Evolutionary conservation across 1,140 invertebrate species (phyloP).

Genomic region (Samia ricini): DNA sequence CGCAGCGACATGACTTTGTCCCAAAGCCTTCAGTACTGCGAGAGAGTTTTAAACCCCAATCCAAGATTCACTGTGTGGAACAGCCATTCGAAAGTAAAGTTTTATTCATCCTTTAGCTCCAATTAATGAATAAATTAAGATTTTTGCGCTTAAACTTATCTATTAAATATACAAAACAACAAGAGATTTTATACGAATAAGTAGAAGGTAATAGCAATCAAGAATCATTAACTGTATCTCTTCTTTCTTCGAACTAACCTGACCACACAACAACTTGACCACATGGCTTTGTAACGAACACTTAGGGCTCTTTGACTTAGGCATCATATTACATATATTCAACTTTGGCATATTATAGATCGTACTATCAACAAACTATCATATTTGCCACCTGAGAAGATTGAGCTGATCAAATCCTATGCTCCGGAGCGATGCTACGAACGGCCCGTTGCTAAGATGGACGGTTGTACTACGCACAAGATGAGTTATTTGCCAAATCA

Average conservation of each 20-base stretch:
- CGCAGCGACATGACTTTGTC: slow-evolving; percentile 85
- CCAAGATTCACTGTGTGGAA: slow-evolving; percentile 74
- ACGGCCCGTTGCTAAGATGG: slow-evolving; percentile 60
- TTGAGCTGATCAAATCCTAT: slow-evolving; percentile 54
- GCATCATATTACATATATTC: too few relatives aligned
- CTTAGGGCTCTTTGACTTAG: too few relatives aligned
- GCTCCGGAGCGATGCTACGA: slow-evolving; percentile 63
- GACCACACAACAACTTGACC: too few relatives aligned
- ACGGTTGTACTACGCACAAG: slow-evolving; percentile 77
- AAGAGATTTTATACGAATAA: too few relatives aligned
- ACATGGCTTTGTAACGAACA: too few relatives aligned
- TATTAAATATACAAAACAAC: too few relatives aligned
- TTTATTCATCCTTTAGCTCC: neutral
- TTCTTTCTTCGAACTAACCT: too few relatives aligned
- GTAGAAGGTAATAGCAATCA: too few relatives aligned
- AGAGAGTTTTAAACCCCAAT: slow-evolving; percentile 75
- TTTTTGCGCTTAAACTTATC: too few relatives aligned
- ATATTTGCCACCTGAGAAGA: slow-evolving; percentile 76
- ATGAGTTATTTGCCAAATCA: slow-evolving; percentile 79
- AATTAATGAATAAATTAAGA: too few relatives aligned
- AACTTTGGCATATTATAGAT: slow-evolving; percentile 48
- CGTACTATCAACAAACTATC: slow-evolving; percentile 78
- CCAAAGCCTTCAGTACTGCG: slow-evolving; percentile 79
- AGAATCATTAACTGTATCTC: too few relatives aligned
- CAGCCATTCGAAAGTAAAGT: slow-evolving; percentile 70